phyloP scores from a whole-genome alignment of 2,113 vertebrate genomes.

The Scopus umbretta region DNA sequence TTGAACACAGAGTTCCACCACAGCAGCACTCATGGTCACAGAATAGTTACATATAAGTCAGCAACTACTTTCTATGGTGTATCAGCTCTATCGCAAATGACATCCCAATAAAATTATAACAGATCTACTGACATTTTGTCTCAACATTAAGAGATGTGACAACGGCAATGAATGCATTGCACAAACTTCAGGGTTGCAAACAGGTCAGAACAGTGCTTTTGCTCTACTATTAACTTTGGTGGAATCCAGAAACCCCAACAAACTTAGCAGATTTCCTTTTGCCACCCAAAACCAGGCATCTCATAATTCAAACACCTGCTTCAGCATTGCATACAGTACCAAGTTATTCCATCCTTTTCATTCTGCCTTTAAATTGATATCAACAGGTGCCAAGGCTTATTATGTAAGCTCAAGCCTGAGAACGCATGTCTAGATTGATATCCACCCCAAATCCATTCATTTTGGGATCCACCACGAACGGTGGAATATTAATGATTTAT shows the following conservation, averaged over 20 bases:
- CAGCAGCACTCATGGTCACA: neutral
- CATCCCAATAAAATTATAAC: slow-evolving; percentile 13
- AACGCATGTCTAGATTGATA: neutral
- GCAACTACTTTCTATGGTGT: neutral
- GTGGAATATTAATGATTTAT: neutral
- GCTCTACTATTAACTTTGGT: neutral
- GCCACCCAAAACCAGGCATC: neutral
- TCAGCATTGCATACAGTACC: neutral
- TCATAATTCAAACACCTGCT: neutral
- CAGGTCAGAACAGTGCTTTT: neutral
- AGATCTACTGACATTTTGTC: slow-evolving; percentile 38
- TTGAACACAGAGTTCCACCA: neutral
- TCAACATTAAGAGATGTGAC: slow-evolving; percentile 30
- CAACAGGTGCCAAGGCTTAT: neutral
- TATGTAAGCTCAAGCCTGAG: neutral
- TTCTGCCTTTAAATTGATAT: neutral
- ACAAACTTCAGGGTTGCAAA: neutral
- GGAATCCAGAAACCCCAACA: slow-evolving; percentile 1
- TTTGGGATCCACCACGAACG: neutral
- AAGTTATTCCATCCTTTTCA: neutral
- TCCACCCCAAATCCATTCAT: neutral
- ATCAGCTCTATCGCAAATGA: slow-evolving; percentile 17
- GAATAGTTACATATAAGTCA: neutral
- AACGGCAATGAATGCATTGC: neutral
- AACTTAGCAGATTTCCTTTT: neutral